Conservation (phyloP, 1,140 invertebrate species). For the Zaprionus kolodkinae region DNA sequence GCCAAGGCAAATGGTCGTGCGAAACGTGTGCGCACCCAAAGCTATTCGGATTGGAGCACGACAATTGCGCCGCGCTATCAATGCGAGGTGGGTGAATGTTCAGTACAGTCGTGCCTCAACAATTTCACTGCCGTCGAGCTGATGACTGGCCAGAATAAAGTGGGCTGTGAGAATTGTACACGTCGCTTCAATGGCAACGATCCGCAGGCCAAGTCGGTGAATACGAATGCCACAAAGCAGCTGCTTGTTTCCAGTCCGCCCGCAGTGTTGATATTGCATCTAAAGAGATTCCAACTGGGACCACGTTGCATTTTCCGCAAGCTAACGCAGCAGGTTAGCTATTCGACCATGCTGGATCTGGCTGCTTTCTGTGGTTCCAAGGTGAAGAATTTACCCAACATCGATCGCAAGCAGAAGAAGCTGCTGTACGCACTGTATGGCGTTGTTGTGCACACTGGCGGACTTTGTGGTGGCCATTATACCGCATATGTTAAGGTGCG, state of each 20-base stretch:
- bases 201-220: conserved; percentile 89
- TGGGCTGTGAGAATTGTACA: conserved; percentile 95
- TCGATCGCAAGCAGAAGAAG: conserved; percentile 87
- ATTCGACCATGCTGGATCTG: conserved; percentile 94
- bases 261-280: conserved; percentile 95
- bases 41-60: conserved; percentile 84
- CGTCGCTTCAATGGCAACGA: conserved; percentile 87
- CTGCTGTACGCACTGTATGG: conserved; percentile 96
- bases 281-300: conserved; percentile 94
- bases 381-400: conserved; percentile 88
- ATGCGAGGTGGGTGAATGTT: conserved; percentile 91
- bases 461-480: conserved; percentile 96
- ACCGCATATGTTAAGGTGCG: conserved; percentile 95
- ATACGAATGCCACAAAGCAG: conserved; percentile 96
- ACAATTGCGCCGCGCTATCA: conserved; percentile 88
- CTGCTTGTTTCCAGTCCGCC: conserved; percentile 96
- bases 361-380: conserved; percentile 95
- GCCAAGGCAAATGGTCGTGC: background rate
- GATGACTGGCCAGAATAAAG: conserved; percentile 95
- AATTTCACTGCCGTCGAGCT: conserved; percentile 96
- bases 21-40: conserved; percentile 78
- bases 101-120: conserved; percentile 93
- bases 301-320: conserved; percentile 88
- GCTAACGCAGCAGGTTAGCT: conserved; percentile 93
- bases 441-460: conserved; percentile 96